phyloP scores from a whole-genome alignment of 2,888 invertebrate genomes.

The Melinaea marsaeus region DNA sequence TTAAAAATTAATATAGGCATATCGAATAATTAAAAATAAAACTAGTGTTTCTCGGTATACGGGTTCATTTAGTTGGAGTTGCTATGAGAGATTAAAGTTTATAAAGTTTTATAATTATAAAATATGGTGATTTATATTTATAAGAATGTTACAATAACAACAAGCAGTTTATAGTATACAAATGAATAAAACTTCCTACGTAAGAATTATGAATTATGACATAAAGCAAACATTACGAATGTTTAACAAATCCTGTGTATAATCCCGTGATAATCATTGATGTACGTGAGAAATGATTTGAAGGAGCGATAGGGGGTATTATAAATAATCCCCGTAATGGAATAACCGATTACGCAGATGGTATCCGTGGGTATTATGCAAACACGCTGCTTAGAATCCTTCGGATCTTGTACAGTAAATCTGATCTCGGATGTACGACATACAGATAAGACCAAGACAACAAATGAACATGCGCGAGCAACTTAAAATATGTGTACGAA shows the following conservation, averaged over 20 bases:
- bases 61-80: neutral
- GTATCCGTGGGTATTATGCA: slow-evolving; percentile 26
- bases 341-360: slow-evolving; percentile 29
- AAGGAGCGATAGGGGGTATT: slow-evolving; percentile 21
- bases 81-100: neutral
- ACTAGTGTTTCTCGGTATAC: neutral
- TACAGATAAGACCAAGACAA: slow-evolving; percentile 57
- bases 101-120: too few species aligned
- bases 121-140: too few species aligned
- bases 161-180: neutral
- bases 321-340: slow-evolving; percentile 29
- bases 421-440: slow-evolving; percentile 54
- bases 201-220: neutral
- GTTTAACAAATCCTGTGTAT: slow-evolving; percentile 7
- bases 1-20: slow-evolving; percentile 14
- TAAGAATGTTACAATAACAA: neutral
- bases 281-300: slow-evolving; percentile 27
- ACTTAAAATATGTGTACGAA: slow-evolving; percentile 27
- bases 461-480: slow-evolving; percentile 71
- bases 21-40: slow-evolving; percentile 9
- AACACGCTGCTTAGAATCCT: slow-evolving; percentile 53
- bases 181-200: neutral
- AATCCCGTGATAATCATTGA: slow-evolving; percentile 23
- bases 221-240: slow-evolving; percentile 1
- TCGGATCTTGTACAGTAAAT: slow-evolving; percentile 38